Evolutionary conservation across 2,888 invertebrate genomes (phyloP).

Genomic region (Epistrophe grossulariae): DNA sequence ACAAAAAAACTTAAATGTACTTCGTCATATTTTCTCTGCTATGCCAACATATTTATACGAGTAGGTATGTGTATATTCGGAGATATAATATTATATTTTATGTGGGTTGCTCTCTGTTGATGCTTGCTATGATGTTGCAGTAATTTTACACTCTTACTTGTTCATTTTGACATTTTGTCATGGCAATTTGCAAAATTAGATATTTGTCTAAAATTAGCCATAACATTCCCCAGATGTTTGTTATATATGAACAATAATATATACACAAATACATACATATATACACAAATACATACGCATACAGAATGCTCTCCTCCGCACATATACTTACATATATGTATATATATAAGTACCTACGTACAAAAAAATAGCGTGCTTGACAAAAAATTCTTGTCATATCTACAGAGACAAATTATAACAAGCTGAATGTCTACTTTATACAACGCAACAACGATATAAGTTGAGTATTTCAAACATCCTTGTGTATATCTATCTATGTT

Average conservation of each 20-base stretch:
- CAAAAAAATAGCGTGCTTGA: slow-evolving; percentile 42
- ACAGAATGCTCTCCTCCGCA: slow-evolving; percentile 39
- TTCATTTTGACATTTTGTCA: slow-evolving; percentile 75
- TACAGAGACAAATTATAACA: slow-evolving; percentile 73
- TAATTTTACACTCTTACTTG: slow-evolving; percentile 71
- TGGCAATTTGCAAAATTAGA: slow-evolving; percentile 76
- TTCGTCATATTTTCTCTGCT: slow-evolving; percentile 26
- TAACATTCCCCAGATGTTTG: slow-evolving; percentile 75
- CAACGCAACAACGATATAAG: slow-evolving; percentile 18
- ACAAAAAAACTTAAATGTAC: slow-evolving; percentile 9
- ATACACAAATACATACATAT: neutral
- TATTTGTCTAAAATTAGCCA: slow-evolving; percentile 73
- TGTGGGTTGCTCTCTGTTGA: slow-evolving; percentile 54
- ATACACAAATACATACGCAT: neutral
- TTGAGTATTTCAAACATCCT: slow-evolving; percentile 25
- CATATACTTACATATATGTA: neutral
- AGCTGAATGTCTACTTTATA: slow-evolving; percentile 45
- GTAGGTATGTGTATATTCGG: neutral
- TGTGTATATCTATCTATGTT: slow-evolving; percentile 9
- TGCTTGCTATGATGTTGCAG: slow-evolving; percentile 12
- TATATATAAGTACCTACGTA: neutral
- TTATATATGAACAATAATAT: slow-evolving; percentile 58
- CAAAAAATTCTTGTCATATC: slow-evolving; percentile 75
- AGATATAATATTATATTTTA: slow-evolving; percentile 42
- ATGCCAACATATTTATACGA: slow-evolving; percentile 12